These are phyloP conservation scores for Champsocephalus gunnari DNA, from an alignment of 2,797 vertebrate species.

Conservation along the genomic window DNA sequence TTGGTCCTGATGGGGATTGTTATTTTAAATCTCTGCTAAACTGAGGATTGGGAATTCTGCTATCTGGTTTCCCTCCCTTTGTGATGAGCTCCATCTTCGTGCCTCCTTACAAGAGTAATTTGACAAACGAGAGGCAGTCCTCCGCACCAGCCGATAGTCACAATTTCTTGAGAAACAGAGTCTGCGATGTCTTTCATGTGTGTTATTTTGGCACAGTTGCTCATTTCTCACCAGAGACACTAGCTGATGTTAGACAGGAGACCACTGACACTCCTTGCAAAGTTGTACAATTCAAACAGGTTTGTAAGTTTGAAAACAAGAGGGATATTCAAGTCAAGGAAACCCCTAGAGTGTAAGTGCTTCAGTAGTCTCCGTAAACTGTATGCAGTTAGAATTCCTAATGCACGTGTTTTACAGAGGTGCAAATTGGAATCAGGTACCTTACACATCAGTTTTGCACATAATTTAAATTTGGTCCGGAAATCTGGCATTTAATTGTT, in stretches of 20 bases:
- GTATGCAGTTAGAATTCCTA: constrained; percentile 25
- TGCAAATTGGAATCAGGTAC: constrained; percentile 3
- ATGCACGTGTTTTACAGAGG: not conserved
- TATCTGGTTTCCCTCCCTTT: constrained; percentile 69
- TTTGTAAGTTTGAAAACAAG: constrained; percentile 51
- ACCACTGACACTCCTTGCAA: constrained; percentile 46
- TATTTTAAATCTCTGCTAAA: constrained; percentile 82
- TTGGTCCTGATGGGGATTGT: constrained; percentile 72
- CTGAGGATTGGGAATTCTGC: constrained; percentile 69
- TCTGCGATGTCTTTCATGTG: constrained; percentile 61
- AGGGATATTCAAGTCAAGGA: constrained; percentile 36
- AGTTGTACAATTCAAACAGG: constrained; percentile 48
- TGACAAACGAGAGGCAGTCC: constrained; percentile 40
- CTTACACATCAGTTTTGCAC: constrained; percentile 1
- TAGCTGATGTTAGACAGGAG: constrained; percentile 50
- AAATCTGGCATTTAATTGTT: not conserved
- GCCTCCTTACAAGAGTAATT: constrained; percentile 65
- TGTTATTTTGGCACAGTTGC: constrained; percentile 67
- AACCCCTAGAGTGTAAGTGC: constrained; percentile 26
- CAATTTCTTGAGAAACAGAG: constrained; percentile 60
- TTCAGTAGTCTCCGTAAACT: constrained; percentile 16
- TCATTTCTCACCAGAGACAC: constrained; percentile 51
- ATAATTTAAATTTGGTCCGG: not conserved
- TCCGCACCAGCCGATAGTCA: constrained; percentile 47
- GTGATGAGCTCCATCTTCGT: constrained; percentile 73